phyloP scores from a whole-genome alignment of 1,140 invertebrate species.

The Ephestia elutella region DNA sequence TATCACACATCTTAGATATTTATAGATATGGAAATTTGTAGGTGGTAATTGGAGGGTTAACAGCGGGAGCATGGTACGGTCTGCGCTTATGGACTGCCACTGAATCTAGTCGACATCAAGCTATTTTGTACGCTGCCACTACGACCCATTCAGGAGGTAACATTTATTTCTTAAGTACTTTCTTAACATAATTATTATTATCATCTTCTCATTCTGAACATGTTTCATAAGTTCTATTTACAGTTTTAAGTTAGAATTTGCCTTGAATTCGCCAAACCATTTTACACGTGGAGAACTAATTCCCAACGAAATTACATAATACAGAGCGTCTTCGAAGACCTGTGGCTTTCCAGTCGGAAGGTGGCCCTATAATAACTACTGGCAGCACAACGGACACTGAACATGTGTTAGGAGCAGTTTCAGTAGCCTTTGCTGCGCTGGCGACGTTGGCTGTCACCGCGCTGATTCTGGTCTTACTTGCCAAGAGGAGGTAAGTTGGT shows the following conservation, averaged over 20 bases:
- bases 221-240: too few species aligned
- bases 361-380: slow-evolving; percentile 19
- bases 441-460: slow-evolving; percentile 56
- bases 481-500: slow-evolving; percentile 57
- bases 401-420: slow-evolving; percentile 56
- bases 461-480: slow-evolving; percentile 49
- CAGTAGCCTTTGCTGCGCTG: slow-evolving; percentile 58
- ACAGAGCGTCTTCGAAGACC: slow-evolving; percentile 64
- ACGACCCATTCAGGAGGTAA: slow-evolving; percentile 83
- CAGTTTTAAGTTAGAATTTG: too few species aligned
- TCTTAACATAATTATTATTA: too few species aligned
- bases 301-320: slow-evolving; percentile 8
- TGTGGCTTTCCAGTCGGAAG: slow-evolving; percentile 53
- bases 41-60: slow-evolving; percentile 75
- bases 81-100: slow-evolving; percentile 83
- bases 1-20: too few species aligned
- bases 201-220: too few species aligned
- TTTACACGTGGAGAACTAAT: neutral
- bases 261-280: too few species aligned
- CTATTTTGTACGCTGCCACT: slow-evolving; percentile 83
- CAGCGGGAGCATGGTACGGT: slow-evolving; percentile 83
- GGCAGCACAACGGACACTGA: slow-evolving; percentile 39
- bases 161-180: too few species aligned
- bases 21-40: slow-evolving; percentile 17
- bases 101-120: slow-evolving; percentile 80